phyloP scores from a whole-genome alignment of 1,140 invertebrate species.

The Luehdorfia chinensis region DNA sequence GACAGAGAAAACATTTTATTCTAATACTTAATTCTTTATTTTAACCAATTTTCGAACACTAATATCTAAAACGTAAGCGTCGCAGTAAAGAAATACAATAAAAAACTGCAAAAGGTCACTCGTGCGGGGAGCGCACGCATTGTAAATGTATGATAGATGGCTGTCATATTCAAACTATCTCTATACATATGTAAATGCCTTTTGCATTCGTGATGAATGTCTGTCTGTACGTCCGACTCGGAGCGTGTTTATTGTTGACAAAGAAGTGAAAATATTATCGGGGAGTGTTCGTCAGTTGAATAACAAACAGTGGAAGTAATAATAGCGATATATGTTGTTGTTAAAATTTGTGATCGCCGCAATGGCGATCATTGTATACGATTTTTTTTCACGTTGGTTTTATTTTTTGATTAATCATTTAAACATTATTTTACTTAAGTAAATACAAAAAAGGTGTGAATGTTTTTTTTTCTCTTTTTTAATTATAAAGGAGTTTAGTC shows the following conservation, averaged over 20 bases:
- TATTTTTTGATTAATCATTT: too few relatives aligned
- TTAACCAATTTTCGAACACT: too few relatives aligned
- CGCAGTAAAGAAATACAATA: constrained; percentile 18
- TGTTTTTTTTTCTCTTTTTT: too few relatives aligned
- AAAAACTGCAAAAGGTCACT: constrained; percentile 36
- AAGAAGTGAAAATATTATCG: constrained; percentile 31
- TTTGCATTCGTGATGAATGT: constrained; percentile 34
- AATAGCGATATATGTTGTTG: constrained; percentile 9
- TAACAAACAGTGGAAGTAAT: constrained; percentile 14
- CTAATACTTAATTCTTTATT: too few relatives aligned
- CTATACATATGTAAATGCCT: constrained; percentile 59
- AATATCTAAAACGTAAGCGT: too few relatives aligned
- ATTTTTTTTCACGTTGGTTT: too few relatives aligned
- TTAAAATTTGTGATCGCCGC: constrained; percentile 11
- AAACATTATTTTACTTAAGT: too few relatives aligned
- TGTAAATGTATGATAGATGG: constrained; percentile 55
- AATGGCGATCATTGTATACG: neutral
- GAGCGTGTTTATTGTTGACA: constrained; percentile 36
- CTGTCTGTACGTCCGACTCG: constrained; percentile 20
- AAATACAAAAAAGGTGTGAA: too few relatives aligned
- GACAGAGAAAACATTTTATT: too few relatives aligned
- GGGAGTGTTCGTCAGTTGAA: constrained; percentile 23
- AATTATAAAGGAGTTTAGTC: too few relatives aligned
- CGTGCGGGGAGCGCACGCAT: constrained; percentile 40
- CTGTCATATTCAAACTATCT: constrained; percentile 57